Evolutionary conservation across 1,140 invertebrate genomes (phyloP), one percentile per base, ranked within the genome.

Genomic region (Octopus bimaculoides): DNA sequence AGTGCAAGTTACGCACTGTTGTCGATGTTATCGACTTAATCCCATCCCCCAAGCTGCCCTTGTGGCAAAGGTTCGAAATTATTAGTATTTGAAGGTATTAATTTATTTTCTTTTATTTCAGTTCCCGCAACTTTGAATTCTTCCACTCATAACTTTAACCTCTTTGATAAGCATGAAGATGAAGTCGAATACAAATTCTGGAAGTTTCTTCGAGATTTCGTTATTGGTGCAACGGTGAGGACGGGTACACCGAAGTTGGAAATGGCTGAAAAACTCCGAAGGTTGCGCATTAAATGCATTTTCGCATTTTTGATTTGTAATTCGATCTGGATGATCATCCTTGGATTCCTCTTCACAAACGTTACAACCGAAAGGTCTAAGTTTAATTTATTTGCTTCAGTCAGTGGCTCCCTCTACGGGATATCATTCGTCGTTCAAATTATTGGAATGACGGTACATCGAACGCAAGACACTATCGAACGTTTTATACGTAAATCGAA

Each of bases 401-500:
- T 85, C 0, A 81, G 77, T 66, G 78, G 81, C 4, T 56, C 78
- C 12, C 76, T 85, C 17, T 81, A 83, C 75, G 85, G 84, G 1
- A 75, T 85, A 14, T 81, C 83, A 4, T 81, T 85, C 52, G 26
- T 81, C 7, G 79, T 86, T 52, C 85, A 86, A 77, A 10, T 86
- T 0, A 54, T 83, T 5, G 85, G 85, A 52, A 85, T 86, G 85
- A 83, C 82, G 12, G 80, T 85, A 5, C 82, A 84, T 78, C 79
- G 82, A 74, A 9, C 82, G 10, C 54, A 79, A 52, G 84, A 83
- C 61, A 71, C 73, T 0, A 56, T 81, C 10, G 76, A 82, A 26
- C 78, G 78, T 4, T 55, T 84, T 55, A 82, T 53, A 17, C 26
- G 74, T 5, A 14, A 52, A 7, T 17, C 74, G 0, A 75, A 75